phyloP scores from a whole-genome alignment of 2,797 vertebrate species.

The Tenualosa thibaudeaui region DNA sequence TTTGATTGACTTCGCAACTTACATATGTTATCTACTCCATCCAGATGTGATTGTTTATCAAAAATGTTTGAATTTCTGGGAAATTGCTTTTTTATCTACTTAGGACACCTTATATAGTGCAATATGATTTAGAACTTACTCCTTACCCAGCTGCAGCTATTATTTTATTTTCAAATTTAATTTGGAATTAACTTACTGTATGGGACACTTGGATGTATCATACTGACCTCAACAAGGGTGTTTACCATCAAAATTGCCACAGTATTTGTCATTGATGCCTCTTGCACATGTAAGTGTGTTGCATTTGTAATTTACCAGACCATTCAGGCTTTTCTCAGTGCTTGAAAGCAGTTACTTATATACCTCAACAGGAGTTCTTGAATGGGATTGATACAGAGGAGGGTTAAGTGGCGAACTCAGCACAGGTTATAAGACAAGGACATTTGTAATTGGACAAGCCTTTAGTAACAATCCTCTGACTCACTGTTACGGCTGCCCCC shows the following conservation, averaged over 20 bases:
- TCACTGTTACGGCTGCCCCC: conserved; percentile 44
- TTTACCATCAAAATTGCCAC: conserved; percentile 42
- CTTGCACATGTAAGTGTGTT: conserved; percentile 21
- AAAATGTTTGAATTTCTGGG: conserved; percentile 37
- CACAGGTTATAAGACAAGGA: conserved; percentile 28
- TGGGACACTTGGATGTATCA: conserved; percentile 60
- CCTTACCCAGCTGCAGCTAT: conserved; percentile 44
- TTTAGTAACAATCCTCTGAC: conserved; percentile 42
- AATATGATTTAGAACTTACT: conserved; percentile 39
- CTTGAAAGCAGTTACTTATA: conserved; percentile 52
- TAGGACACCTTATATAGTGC: conserved; percentile 43
- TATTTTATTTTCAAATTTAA: conserved; percentile 39
- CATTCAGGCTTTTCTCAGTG: conserved; percentile 39
- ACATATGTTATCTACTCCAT: conserved; percentile 45
- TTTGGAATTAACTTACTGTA: conserved; percentile 51
- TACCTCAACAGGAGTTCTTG: conserved; percentile 54
- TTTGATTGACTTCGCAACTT: conserved; percentile 66
- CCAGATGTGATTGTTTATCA: conserved; percentile 35
- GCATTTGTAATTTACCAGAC: conserved; percentile 19
- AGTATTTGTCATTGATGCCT: conserved; percentile 42
- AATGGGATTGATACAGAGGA: conserved; percentile 44
- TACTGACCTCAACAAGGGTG: conserved; percentile 53
- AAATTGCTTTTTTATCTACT: conserved; percentile 27
- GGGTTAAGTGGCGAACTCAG: conserved; percentile 32
- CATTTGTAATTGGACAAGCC: conserved; percentile 44